Evolutionary conservation across 2,888 invertebrate species (phyloP).

Genomic region (Xestia sexstrigata): DNA sequence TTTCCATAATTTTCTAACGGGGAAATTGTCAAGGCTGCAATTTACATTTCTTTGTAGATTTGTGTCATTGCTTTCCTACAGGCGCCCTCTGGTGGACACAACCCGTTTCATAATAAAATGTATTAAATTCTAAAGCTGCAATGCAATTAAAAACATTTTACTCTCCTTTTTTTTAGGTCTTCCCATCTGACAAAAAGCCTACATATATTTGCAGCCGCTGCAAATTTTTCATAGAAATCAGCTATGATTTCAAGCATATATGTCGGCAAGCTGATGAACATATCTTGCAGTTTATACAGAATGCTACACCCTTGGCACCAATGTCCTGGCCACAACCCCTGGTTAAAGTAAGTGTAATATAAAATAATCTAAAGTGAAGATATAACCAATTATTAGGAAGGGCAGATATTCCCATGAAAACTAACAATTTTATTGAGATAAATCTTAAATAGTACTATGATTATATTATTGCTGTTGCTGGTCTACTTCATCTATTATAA

Average conservation of each 20-base stretch:
- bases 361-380: background rate
- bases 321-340: slow-evolving; percentile 86
- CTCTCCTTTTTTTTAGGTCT: slow-evolving; percentile 84
- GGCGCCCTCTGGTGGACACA: slow-evolving; percentile 68
- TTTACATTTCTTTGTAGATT: slow-evolving; percentile 14
- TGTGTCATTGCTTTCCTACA: slow-evolving; percentile 32
- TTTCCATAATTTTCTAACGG: background rate
- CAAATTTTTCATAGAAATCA: slow-evolving; percentile 92
- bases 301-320: slow-evolving; percentile 90
- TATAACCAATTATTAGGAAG: background rate
- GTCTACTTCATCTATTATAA: background rate
- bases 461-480: background rate
- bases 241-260: slow-evolving; percentile 94
- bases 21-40: background rate
- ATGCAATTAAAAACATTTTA: background rate
- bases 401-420: background rate
- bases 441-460: background rate
- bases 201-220: slow-evolving; percentile 93
- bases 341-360: slow-evolving; percentile 78
- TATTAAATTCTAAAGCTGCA: background rate
- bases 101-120: background rate
- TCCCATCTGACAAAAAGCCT: slow-evolving; percentile 94
- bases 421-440: too few relatives aligned
- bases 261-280: slow-evolving; percentile 94
- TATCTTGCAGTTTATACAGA: slow-evolving; percentile 92